Percentiles rank a stretch among this genome's conserved stretches.
These are phyloP conservation scores for Spilosoma lubricipeda DNA, from an alignment of 2,888 invertebrate species.

Conservation along the genomic window DNA sequence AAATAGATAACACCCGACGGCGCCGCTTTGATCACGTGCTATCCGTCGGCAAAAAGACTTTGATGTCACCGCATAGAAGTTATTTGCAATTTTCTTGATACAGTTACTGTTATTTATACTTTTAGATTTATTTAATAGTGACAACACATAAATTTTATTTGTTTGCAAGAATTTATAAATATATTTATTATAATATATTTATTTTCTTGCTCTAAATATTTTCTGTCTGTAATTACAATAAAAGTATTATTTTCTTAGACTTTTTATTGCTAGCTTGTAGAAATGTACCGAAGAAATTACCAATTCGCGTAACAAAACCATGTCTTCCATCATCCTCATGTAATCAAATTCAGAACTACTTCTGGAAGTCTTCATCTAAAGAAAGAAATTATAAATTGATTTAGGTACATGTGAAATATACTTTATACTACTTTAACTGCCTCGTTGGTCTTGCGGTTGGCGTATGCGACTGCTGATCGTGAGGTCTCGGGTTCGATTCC, in stretches of 20 bases:
- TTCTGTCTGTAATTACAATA: not conserved
- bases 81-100: constrained; percentile 60
- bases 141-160: not conserved
- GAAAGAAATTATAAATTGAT: no score
- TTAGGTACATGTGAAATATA: no score
- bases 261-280: not conserved
- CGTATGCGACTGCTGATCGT: no score
- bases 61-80: constrained; percentile 45
- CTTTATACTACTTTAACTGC: no score
- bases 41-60: constrained; percentile 67
- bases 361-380: no score
- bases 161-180: not conserved
- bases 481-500: no score
- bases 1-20: constrained; percentile 65
- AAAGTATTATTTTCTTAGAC: not conserved
- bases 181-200: no score
- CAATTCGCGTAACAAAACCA: not conserved
- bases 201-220: not conserved
- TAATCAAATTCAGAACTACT: no score
- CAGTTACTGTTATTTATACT: constrained; percentile 28
- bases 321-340: not conserved
- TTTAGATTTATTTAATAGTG: not conserved
- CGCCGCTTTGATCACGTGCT: constrained; percentile 72
- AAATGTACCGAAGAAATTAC: not conserved
- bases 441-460: no score